These are phyloP conservation scores for Gobius niger DNA, from an alignment of 2,113 vertebrate species.

Conservation along the genomic window DNA sequence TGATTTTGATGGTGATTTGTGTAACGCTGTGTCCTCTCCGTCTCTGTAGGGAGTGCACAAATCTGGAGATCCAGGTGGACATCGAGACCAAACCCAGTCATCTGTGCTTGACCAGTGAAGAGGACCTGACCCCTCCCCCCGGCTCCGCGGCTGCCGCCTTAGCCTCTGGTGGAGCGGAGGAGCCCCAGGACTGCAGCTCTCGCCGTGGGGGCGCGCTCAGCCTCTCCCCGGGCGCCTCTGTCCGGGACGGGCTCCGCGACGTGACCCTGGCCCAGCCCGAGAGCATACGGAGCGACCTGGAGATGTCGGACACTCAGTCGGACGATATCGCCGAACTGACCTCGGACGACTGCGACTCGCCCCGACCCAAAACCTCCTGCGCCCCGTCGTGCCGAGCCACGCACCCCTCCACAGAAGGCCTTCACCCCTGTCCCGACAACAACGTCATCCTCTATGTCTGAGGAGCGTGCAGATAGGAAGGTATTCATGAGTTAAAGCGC, in stretches of 20 bases:
- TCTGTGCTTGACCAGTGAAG: slow-evolving; percentile 92
- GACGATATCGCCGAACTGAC: slow-evolving; percentile 95
- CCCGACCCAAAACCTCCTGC: slow-evolving; percentile 72
- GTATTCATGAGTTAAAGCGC: neutral
- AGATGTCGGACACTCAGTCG: slow-evolving; percentile 97
- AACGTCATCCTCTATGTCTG: slow-evolving; percentile 78
- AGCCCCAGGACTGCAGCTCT: slow-evolving; percentile 82
- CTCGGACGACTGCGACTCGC: slow-evolving; percentile 93
- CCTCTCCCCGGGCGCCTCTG: slow-evolving; percentile 74
- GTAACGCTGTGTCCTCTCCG: neutral
- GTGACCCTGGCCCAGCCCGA: slow-evolving; percentile 95
- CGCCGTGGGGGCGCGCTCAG: slow-evolving; percentile 64
- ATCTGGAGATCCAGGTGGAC: slow-evolving; percentile 99
- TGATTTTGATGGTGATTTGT: neutral
- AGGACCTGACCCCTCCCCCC: slow-evolving; percentile 87
- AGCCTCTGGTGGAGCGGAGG: slow-evolving; percentile 67
- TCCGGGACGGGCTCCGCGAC: slow-evolving; percentile 82
- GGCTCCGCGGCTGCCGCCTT: slow-evolving; percentile 63
- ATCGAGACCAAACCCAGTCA: slow-evolving; percentile 98
- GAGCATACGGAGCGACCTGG: slow-evolving; percentile 97
- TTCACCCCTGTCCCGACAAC: slow-evolving; percentile 74
- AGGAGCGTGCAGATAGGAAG: slow-evolving; percentile 51
- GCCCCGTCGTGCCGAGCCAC: slow-evolving; percentile 67
- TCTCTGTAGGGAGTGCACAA: slow-evolving; percentile 88
- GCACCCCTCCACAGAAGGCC: slow-evolving; percentile 70